These are phyloP conservation scores for Sebastes umbrosus DNA, from an alignment of 2,797 vertebrate genomes.

Conservation along the genomic window DNA sequence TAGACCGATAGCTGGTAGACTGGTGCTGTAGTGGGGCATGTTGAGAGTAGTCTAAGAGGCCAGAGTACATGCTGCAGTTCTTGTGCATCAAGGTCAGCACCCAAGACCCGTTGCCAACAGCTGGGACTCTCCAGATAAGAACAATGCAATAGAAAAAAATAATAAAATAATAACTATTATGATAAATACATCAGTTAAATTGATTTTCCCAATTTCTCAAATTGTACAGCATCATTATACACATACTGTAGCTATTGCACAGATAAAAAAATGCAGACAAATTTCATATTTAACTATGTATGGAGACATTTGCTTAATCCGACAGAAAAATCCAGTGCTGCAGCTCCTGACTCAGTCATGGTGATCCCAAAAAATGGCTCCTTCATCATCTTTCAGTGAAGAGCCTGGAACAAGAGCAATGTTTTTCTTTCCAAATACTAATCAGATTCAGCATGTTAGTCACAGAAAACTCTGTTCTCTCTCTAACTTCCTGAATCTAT, in stretches of 20 bases:
- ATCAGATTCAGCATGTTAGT: slow-evolving; percentile 11
- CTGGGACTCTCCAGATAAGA: neutral
- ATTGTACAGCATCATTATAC: too few relatives aligned
- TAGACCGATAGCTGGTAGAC: neutral
- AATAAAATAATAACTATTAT: too few relatives aligned
- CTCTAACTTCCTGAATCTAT: neutral
- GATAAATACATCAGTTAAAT: too few relatives aligned
- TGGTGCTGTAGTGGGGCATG: neutral
- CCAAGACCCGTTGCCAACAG: neutral
- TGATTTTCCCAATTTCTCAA: too few relatives aligned
- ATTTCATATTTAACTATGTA: neutral
- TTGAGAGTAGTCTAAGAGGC: neutral
- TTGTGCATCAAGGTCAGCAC: neutral
- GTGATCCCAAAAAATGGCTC: neutral
- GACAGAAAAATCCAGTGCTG: neutral
- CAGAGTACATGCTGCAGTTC: neutral
- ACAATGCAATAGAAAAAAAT: too few relatives aligned
- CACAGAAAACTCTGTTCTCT: neutral
- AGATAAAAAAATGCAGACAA: too few relatives aligned
- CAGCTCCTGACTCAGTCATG: neutral
- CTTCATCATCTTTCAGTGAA: neutral
- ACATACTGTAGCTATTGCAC: too few relatives aligned
- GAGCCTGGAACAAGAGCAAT: neutral
- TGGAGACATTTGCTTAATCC: neutral
- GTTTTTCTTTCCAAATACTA: neutral